Conservation (phyloP, 1,140 invertebrate genomes). For the Ectropis grisescens region DNA sequence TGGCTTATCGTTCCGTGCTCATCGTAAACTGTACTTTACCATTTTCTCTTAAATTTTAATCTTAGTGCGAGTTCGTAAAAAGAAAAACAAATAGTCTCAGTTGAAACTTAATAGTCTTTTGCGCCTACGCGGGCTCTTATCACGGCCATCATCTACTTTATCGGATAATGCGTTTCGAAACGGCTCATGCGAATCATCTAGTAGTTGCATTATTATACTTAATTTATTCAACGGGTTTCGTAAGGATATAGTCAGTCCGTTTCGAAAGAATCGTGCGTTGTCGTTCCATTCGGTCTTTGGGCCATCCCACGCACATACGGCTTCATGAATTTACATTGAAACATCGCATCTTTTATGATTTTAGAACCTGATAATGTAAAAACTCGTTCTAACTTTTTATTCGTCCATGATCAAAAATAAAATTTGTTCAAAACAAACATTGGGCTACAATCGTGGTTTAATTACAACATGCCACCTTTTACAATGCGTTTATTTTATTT, state of each 20-base stretch:
- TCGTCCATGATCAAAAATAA: too few species aligned
- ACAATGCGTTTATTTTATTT: too few species aligned
- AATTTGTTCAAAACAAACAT: too few species aligned
- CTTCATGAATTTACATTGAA: constrained; percentile 4
- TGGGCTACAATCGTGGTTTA: too few species aligned
- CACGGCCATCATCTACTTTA: constrained; percentile 8
- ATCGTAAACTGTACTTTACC: too few species aligned
- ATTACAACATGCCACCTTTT: too few species aligned
- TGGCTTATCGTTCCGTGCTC: too few species aligned
- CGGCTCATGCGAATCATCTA: constrained; percentile 3
- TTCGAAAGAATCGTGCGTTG: constrained; percentile 8
- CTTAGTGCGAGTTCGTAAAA: too few species aligned
- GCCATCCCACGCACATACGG: constrained; percentile 17
- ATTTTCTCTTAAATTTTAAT: too few species aligned
- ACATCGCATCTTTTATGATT: too few species aligned
- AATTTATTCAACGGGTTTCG: constrained; percentile 7
- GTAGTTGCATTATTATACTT: constrained; percentile 8
- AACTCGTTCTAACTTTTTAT: too few species aligned
- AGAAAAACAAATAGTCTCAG: constrained; percentile 1
- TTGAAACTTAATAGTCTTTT: constrained; percentile 5
- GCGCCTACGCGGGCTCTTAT: constrained; percentile 7
- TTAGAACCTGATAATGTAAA: too few species aligned
- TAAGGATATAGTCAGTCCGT: neutral
- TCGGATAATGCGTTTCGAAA: constrained; percentile 15
- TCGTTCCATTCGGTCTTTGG: constrained; percentile 21